A percentile compares a stretch with the other conserved stretches of the same genome.
Conservation (phyloP, 2,113 vertebrate genomes). For the Mus pahari region DNA sequence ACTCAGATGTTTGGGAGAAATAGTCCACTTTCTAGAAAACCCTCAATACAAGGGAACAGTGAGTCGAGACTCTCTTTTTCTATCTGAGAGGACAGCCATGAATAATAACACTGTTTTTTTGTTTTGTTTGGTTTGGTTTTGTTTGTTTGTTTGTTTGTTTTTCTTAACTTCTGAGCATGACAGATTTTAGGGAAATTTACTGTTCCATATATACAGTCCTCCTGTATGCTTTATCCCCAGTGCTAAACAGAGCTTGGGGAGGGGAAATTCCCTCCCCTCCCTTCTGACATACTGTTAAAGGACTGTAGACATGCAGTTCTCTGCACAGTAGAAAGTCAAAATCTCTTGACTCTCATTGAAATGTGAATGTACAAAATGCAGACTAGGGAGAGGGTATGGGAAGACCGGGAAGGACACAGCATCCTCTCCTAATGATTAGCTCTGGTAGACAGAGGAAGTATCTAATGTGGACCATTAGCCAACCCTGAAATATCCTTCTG, state of each 20-base stretch:
- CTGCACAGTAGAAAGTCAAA: not conserved
- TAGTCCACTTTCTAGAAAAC: not conserved
- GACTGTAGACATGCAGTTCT: not conserved
- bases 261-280: not conserved
- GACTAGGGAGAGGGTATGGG: not conserved
- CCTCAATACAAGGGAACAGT: not conserved
- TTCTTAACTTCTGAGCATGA: not conserved
- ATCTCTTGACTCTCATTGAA: not conserved
- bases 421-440: conserved; percentile 45
- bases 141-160: too few species aligned
- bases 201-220: not conserved
- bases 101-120: not conserved
- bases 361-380: not conserved
- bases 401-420: not conserved
- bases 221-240: not conserved
- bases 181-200: not conserved
- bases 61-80: not conserved
- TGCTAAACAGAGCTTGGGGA: not conserved
- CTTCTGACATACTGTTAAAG: not conserved
- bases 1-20: not conserved
- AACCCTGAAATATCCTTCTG: conserved; percentile 80
- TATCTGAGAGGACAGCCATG: too few species aligned
- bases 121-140: too few species aligned
- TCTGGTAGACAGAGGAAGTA: conserved; percentile 53
- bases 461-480: conserved; percentile 70